A percentile compares a stretch with the other conserved stretches of the same genome.
phyloP scores from a whole-genome alignment of 2,797 vertebrate genomes.

The Bucorvus abyssinicus region DNA sequence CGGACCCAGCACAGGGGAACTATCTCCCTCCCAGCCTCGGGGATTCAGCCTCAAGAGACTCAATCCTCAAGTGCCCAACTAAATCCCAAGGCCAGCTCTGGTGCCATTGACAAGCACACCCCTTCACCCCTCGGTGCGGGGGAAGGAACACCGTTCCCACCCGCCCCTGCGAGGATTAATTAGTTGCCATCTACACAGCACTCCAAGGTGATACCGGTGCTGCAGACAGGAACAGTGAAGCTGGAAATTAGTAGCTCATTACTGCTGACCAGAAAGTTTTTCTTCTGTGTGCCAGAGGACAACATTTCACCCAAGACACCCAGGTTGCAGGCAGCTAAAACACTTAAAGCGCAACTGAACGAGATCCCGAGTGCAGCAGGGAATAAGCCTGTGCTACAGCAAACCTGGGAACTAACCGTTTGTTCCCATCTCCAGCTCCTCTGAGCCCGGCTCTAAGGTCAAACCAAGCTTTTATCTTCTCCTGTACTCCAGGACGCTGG shows the following conservation, averaged over 20 bases:
- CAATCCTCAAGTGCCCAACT: neutral
- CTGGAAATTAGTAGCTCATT: constrained; percentile 8
- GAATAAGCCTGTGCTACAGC: neutral
- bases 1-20: rapidly evolving
- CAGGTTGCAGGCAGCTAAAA: neutral
- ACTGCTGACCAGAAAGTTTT: neutral
- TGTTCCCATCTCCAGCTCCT: constrained; percentile 12
- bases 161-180: neutral
- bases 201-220: neutral
- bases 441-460: constrained; percentile 31
- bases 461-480: constrained; percentile 43
- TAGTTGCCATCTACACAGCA: neutral
- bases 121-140: rapidly evolving
- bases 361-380: neutral
- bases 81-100: neutral
- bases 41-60: neutral
- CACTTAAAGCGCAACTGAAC: neutral
- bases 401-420: neutral
- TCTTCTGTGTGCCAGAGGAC: neutral
- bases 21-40: neutral
- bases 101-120: too few relatives aligned
- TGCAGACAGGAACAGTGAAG: neutral
- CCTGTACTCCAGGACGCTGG: neutral
- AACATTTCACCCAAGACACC: neutral
- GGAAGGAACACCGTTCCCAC: neutral